phyloP scores from a whole-genome alignment of 2,113 vertebrate species.

The Jacana jacana region DNA sequence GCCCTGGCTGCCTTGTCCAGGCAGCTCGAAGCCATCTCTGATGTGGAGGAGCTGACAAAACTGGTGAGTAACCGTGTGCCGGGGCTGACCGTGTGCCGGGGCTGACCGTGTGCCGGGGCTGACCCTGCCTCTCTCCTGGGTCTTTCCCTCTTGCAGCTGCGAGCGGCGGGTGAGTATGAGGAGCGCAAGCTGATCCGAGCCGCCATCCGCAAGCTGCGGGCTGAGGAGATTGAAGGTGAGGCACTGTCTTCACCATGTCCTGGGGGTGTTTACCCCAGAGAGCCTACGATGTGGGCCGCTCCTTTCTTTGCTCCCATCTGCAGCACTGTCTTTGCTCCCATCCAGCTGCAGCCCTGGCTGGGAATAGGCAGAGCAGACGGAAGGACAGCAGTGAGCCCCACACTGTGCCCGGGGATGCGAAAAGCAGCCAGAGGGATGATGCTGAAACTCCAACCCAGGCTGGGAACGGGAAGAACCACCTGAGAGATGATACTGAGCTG shows the following conservation, averaged over 20 bases:
- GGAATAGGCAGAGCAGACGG: conserved; percentile 8
- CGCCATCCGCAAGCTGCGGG: conserved; percentile 86
- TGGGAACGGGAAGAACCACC: background rate
- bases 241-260: rapidly evolving
- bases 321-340: background rate
- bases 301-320: background rate
- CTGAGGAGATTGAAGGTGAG: conserved; percentile 85
- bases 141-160: conserved; percentile 73
- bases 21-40: conserved; percentile 82
- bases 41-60: conserved; percentile 87
- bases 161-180: conserved; percentile 83
- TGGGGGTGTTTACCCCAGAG: rapidly evolving
- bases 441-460: background rate
- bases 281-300: background rate
- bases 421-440: background rate
- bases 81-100: rapidly evolving
- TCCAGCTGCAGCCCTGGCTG: conserved; percentile 70
- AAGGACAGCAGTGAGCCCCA: background rate
- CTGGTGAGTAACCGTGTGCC: conserved; percentile 75
- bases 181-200: conserved; percentile 92
- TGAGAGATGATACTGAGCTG: background rate
- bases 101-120: background rate
- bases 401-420: rapidly evolving
- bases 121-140: background rate
- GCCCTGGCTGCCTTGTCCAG: conserved; percentile 79